A percentile compares a stretch with the other conserved stretches of the same genome.
These are phyloP conservation scores for Sebastes fasciatus DNA, from an alignment of 2,113 vertebrate species.

Conservation along the genomic window DNA sequence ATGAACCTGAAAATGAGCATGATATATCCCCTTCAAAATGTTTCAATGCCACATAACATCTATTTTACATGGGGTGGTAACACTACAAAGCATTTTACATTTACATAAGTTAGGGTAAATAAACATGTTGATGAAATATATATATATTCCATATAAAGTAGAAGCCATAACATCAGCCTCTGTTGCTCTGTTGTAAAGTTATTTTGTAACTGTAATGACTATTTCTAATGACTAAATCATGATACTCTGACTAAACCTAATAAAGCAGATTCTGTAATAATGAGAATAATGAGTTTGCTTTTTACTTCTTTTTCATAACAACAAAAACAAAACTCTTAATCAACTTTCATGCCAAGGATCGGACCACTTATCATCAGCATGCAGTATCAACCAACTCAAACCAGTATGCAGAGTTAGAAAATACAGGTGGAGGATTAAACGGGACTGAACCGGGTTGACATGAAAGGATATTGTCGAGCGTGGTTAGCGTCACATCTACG, in stretches of 20 bases:
- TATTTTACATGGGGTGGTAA: background rate
- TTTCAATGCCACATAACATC: background rate
- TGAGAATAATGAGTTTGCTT: background rate
- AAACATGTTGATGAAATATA: background rate
- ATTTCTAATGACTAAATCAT: background rate
- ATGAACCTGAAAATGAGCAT: no score
- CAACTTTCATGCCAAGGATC: background rate
- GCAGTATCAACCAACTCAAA: background rate
- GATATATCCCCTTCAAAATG: no score
- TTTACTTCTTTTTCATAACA: background rate
- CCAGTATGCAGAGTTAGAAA: background rate
- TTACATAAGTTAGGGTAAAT: background rate
- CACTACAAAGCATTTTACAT: background rate
- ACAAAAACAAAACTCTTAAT: background rate
- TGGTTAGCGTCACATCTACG: slow-evolving; percentile 15
- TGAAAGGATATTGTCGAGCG: background rate
- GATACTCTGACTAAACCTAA: background rate
- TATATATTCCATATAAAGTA: no score
- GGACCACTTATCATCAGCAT: background rate
- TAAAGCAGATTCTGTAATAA: background rate
- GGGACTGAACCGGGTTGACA: background rate
- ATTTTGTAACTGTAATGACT: background rate
- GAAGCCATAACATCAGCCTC: background rate
- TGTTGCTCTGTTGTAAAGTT: background rate
- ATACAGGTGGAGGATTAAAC: background rate